Base-by-base conservation (phyloP, 2,888 invertebrate genomes). In the Cistogaster globosa region DNA sequence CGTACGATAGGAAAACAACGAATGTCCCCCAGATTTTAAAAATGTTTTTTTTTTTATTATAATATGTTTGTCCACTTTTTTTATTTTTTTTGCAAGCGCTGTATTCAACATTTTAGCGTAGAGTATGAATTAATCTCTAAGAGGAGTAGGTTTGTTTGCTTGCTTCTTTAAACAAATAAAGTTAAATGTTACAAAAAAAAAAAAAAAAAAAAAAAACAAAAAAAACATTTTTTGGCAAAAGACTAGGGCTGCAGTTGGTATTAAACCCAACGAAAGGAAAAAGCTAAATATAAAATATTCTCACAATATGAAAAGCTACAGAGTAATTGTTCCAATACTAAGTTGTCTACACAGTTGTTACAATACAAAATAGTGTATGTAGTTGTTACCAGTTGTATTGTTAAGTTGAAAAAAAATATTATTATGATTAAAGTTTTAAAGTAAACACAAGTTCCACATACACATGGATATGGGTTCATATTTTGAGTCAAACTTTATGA, bases 281-380 rank as follows among this genome's bases (percentile, higher is more conserved):
- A n/a, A 16, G 1, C 16, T 7, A n/a, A 48, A 48, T 48, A 14
- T 48, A 42, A 74, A 74, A 74, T 62, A 38, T 74, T 74, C 74
- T 74, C 74, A 74, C 74, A 74, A 74, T 63, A 20, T 74, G 38
- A 53, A 51, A 48, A 16, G 60, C 48, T 62, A 42, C 42, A 26
- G 42, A 20, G 53, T 53, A 12, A 48, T 48, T 48, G 45, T 48
- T 48, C 14, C 16, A 48, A n/a, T 48, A 48, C n/a, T 48, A 3
- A 48, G n/a, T 48, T 6, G n/a, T 48, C 11, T 32, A 32, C 32
- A 32, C 32, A 32, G 8, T 32, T 32, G 32, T 32, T 32, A 32
- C 32, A 32, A 32, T 32, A 32, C 6, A 32, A 32, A 32, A 32
- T 6, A 32, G 32, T 32, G 32, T 32, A 32, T 32, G 32, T 53